phyloP scores from a whole-genome alignment of 2,113 vertebrate genomes.

The Todiramphus chloris region DNA sequence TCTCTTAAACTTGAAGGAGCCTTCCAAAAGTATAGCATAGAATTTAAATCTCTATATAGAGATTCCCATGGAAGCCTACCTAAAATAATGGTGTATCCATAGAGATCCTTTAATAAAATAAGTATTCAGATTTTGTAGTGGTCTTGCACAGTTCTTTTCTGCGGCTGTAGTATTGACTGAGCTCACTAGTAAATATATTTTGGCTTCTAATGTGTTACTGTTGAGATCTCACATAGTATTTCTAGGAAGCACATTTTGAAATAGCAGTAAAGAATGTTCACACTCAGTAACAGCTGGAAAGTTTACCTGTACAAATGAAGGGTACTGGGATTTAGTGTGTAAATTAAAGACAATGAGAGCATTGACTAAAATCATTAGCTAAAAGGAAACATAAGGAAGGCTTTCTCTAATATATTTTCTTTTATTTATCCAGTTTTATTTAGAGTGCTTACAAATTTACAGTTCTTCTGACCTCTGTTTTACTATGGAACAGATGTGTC shows the following conservation, averaged over 20 bases:
- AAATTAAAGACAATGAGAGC: not conserved
- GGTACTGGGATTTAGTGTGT: not conserved
- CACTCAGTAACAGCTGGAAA: not conserved
- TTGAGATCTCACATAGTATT: not conserved
- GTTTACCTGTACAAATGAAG: not conserved
- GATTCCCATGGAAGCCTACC: not conserved
- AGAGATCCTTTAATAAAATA: not conserved
- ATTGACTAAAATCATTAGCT: not conserved
- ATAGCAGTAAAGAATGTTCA: not conserved
- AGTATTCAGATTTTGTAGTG: not conserved
- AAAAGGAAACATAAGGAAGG: not conserved
- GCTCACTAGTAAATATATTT: not conserved
- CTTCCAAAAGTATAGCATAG: not conserved
- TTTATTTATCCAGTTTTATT: not conserved
- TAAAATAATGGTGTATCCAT: not conserved
- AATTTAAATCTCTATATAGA: not conserved
- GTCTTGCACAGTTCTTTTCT: not conserved
- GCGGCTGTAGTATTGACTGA: not conserved
- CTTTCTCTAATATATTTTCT: not conserved
- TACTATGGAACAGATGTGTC: rapidly evolving
- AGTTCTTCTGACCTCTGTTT: not conserved
- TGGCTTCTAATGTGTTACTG: not conserved
- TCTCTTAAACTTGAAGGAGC: not conserved
- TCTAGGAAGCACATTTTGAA: not conserved
- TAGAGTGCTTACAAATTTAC: not conserved